Evolutionary conservation across 2,888 invertebrate genomes (phyloP), one percentile per base, ranked within the genome.

Genomic region (Tenthredo livida): DNA sequence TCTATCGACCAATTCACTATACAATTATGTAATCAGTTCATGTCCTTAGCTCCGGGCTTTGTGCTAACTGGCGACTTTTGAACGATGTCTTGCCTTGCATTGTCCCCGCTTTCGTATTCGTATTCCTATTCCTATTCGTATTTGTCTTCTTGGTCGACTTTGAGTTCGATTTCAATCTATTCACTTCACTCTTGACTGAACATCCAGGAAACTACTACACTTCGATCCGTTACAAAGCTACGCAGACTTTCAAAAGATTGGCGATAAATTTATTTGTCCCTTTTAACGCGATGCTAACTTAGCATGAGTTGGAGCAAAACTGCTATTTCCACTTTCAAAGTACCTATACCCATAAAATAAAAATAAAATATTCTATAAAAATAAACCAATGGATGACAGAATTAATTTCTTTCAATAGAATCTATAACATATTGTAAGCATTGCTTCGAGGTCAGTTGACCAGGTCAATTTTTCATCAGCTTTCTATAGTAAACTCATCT

Each of bases 221-320:
- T 87, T 85, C 88, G 87, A 86, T 85, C 85, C 10, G 58, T 61
- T 37, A 40, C 58, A 58, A 29, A 87, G 85, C 87, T 87, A 89
- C 89, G 88, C 88, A 90, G 91, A 90, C 90, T 80, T 37, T 80
- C 21, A 33, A 37, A 80, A 90, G 91, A 92, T 92, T 91, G 92
- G 90, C 92, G 89, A 91, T 92, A 91, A 92, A 91, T 92, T 91
- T 92, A 91, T 90, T 90, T 91, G 89, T 86, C 87, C 89, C 88
- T 90, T 90, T 89, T 89, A 88, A 91, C 90, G 91, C 91, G 91
- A 91, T 91, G 54, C 54, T 54, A 50, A n/a, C 50, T 58, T 78
- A 21, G 9, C 80, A 0, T 37, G 21, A 58, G 61, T 80, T 37
- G 37, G n/a, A 21, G 61, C 21, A 40, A 58, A 58, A 80, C 80